Conservation (phyloP, 2,113 vertebrate genomes). For the Alligator mississippiensis region DNA sequence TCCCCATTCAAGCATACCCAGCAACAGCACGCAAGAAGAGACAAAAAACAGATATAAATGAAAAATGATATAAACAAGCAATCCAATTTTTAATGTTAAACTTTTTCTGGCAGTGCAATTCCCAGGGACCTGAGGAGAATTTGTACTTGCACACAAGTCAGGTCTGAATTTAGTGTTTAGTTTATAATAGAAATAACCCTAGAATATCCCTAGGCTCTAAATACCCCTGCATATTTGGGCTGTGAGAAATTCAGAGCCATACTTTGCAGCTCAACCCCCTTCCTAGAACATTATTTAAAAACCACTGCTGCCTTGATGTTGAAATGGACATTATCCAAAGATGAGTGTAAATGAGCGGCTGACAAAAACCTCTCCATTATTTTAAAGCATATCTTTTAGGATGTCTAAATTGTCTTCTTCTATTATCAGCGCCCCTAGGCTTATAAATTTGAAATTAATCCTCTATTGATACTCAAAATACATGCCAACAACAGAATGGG, state of each 20-base stretch:
- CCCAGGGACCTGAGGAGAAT: not conserved
- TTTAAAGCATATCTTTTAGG: not conserved
- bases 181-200: not conserved
- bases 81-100: not conserved
- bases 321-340: not conserved
- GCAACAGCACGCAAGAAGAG: not conserved
- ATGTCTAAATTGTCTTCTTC: not conserved
- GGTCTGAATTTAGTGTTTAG: not conserved
- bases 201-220: not conserved
- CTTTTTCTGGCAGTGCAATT: not conserved
- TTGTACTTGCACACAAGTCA: not conserved
- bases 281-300: not conserved
- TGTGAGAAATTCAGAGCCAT: not conserved
- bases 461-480: not conserved
- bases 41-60: not conserved
- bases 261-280: not conserved
- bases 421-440: not conserved
- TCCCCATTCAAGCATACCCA: not conserved
- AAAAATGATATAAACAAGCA: not conserved
- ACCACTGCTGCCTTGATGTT: not conserved
- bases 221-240: not conserved
- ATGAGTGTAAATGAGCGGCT: not conserved
- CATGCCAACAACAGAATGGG: not conserved
- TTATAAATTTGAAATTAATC: not conserved
- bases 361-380: not conserved